Evolutionary conservation across 2,888 invertebrate genomes (phyloP), one percentile per base, ranked within the genome.

Genomic region (Mesorhabditis belari): DNA sequence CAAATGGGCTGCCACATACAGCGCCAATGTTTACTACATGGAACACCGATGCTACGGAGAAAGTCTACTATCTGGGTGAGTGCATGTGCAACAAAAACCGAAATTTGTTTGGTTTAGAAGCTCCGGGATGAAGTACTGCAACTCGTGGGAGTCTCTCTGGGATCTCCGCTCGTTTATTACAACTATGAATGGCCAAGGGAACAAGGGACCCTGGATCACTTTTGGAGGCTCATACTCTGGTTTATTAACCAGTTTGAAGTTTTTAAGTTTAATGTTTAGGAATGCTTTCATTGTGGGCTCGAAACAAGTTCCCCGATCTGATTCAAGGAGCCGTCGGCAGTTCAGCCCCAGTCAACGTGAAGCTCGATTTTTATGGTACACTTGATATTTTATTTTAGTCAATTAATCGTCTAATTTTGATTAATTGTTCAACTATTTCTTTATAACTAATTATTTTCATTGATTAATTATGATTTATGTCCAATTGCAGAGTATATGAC

Each of bases 31-130:
- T 71, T 88, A 94, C 62, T 88, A 88, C 81, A 81, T 95, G 64
- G 95, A 95, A 82, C 95, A 95, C 82, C 86, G 95, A 62, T 95
- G 86, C 83, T 95, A 95, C 85, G 95, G 95, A 58, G 87, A 90
- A 81, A 94, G 93, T 81, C 89, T 17, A 9, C 12, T 88, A n/a
- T 62, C 69, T n/a, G 62, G 61, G 65, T 69, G n/a, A 58, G 65
- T 59, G 23, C 19, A 55, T 28, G 25, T 17, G 17, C 9, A 35
- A 6, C 35, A 35, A 6, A 35, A 6, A 35, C 17, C 35, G 35
- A 12, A 35, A 35, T 35, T 35, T n/a, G n/a, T n/a, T n/a, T 9
- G 9, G 9, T 21, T 51, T 9, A n/a, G 23, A 21, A 51, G 9
- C 2, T 51, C 23, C 66, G 92, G 91, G 82, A 83, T 95, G 63